phyloP scores from a whole-genome alignment of 2,113 vertebrate genomes.

The Stigmatopora nigra region DNA sequence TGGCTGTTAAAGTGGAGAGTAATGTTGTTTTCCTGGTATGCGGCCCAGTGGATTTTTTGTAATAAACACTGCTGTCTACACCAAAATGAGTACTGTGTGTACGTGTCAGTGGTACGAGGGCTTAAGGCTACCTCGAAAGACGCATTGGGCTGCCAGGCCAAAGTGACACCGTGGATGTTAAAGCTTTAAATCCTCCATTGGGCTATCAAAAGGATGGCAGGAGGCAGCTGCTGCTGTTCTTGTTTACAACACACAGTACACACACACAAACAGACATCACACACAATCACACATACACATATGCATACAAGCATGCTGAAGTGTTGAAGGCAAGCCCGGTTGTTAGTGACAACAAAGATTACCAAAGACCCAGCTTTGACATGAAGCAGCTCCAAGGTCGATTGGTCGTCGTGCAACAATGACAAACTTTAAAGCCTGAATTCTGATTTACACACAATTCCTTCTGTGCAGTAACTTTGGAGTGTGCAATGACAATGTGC shows the following conservation, averaged over 20 bases:
- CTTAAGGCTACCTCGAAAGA: constrained; percentile 4
- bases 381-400: constrained; percentile 46
- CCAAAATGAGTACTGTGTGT: not conserved
- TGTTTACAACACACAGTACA: not conserved
- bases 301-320: not conserved
- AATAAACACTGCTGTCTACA: not conserved
- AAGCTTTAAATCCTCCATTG: constrained; percentile 36
- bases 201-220: constrained; percentile 45
- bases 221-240: not conserved
- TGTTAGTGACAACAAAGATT: constrained; percentile 61
- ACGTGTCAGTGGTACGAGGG: constrained; percentile 1
- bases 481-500: too few relatives aligned
- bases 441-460: too few relatives aligned
- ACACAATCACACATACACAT: not conserved
- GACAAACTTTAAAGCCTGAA: too few relatives aligned
- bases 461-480: too few relatives aligned
- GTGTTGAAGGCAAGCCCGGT: constrained; percentile 14
- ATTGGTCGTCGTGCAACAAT: not conserved
- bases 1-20: not conserved
- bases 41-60: not conserved
- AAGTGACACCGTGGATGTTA: constrained; percentile 31
- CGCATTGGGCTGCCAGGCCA: constrained; percentile 10
- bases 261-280: not conserved
- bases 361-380: constrained; percentile 24
- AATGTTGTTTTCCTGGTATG: not conserved